phyloP scores from a whole-genome alignment of 1,140 invertebrate species.

The Agrypnia vestita region DNA sequence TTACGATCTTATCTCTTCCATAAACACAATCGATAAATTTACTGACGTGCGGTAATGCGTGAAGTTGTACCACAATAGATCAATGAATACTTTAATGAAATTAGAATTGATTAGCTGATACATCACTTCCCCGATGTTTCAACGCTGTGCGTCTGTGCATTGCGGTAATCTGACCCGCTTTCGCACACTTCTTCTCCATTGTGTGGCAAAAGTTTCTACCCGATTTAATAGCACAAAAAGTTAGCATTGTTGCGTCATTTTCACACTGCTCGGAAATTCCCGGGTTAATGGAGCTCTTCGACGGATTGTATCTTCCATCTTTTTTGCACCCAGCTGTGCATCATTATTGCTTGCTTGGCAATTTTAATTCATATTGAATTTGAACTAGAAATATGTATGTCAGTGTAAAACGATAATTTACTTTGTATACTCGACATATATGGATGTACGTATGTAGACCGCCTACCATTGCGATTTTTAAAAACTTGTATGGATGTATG shows the following conservation, averaged over 20 bases:
- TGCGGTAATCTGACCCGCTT: slow-evolving; percentile 16
- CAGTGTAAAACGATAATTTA: no score
- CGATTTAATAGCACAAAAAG: slow-evolving; percentile 3
- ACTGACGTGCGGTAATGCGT: no score
- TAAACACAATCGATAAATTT: no score
- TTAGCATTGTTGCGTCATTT: slow-evolving; percentile 20
- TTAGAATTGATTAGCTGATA: neutral
- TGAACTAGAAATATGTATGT: neutral
- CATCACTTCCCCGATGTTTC: neutral
- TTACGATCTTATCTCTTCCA: neutral
- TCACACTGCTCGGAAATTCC: slow-evolving; percentile 22
- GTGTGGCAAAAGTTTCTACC: slow-evolving; percentile 28
- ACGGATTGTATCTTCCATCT: neutral
- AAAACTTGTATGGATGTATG: no score
- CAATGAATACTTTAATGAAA: neutral
- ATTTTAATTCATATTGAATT: neutral
- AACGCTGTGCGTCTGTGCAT: neutral
- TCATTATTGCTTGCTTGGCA: neutral
- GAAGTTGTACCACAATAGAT: no score
- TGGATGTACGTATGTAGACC: no score
- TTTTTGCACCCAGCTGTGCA: neutral
- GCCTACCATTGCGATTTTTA: no score
- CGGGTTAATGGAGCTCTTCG: no score
- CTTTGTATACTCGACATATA: no score
- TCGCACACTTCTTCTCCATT: slow-evolving; percentile 21